Evolutionary conservation across 1,140 invertebrate genomes (phyloP), one percentile per base, ranked within the genome.

Genomic region (Rhagoletis pomonella): DNA sequence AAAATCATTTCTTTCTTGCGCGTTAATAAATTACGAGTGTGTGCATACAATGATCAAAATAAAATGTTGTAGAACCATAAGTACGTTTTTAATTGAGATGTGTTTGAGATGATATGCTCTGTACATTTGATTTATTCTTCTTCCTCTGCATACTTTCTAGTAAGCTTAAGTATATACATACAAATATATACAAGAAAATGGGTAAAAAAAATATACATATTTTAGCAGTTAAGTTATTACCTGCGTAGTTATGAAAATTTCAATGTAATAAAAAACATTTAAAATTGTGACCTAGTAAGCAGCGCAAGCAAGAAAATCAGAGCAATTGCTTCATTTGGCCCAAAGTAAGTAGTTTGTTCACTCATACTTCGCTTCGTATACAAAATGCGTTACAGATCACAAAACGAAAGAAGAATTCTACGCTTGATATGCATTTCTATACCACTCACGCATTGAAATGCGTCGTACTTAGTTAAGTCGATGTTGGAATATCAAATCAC

Each of bases 211-310:
- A 55, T 55, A 14, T 62, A 59, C 58, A 59, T 59, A 7, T 59
- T 59, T 44, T 29, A 44, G 44, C n/a, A 6, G 17, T 3, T n/a
- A 77, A 6, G 39, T 44, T 47, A 14, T 77, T 50, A 50, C 65
- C 2, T 7, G n/a, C 17, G 14, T 50, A n/a, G n/a, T 55, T 81
- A 81, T 81, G 47, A 29, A 81, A 19, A 81, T 55, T 58, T 58
- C 9, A 19, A n/a, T 29, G 73, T 81, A 81, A 81, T 55, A 81
- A 81, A 73, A 73, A 73, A 44, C 69, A 73, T 73, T 47, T 73
- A 81, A 81, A 19, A 81, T 55, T 73, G 7, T 81, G 73, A 81
- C 73, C 73, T n/a, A 81, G 73, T 77, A 55, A 77, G 17, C 7
- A 17, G 60, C 10, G 64, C 64, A 67, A 67, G 64, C 64, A 67